Evolutionary conservation across 2,113 vertebrate genomes (phyloP), one percentile per base, ranked within the genome.

Genomic region (Chrysochloris asiatica): DNA sequence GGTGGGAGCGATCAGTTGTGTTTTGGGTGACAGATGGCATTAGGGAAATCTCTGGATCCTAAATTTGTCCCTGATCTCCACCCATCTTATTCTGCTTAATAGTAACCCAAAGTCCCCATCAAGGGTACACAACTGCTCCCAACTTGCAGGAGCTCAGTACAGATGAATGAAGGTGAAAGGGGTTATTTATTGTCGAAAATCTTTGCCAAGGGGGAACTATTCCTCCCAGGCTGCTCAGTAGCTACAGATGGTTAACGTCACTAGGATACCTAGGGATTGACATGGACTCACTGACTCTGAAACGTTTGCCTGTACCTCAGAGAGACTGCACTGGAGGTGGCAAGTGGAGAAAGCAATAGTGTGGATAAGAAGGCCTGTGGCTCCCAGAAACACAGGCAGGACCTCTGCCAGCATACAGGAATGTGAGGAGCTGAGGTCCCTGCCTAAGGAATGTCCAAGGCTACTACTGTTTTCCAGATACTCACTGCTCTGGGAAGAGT

Each of bases 401-500:
- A 45, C 38, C 21, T 43, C 14, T 8, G 26, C 26, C 73, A 85
- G 41, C 22, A 8, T 13, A 8, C 28, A 38, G 26, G 45, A 14
- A 43, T 69, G 33, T 22, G 19, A 48, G 41, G 43, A 48, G 33
- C 54, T 26, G 36, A 43, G 41, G 16, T 47, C 36, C 52, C 83
- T 50, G 38, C 43, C 59, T 11, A 61, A 61, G 59, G 67, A 59
- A 54, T 19, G 47, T 30, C 41, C n/a, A 38, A 75, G 52, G 38
- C 33, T 41, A 24, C 8, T 67, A 48, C 8, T 67, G 48, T 4
- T 79, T 43, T 80, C 72, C 61, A 11, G 0, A 71, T 73, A 98
- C 98, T 99, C 98, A 99, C 99, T 99, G 97, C 98, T 99, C 96
- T 99, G 99, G 7, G 99, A 98, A 1, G 98, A 97, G 96, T 96